A percentile compares a stretch with the other conserved stretches of the same genome.
These are phyloP conservation scores for Agriopis leucophaearia DNA, from an alignment of 2,888 invertebrate genomes.

Conservation along the genomic window DNA sequence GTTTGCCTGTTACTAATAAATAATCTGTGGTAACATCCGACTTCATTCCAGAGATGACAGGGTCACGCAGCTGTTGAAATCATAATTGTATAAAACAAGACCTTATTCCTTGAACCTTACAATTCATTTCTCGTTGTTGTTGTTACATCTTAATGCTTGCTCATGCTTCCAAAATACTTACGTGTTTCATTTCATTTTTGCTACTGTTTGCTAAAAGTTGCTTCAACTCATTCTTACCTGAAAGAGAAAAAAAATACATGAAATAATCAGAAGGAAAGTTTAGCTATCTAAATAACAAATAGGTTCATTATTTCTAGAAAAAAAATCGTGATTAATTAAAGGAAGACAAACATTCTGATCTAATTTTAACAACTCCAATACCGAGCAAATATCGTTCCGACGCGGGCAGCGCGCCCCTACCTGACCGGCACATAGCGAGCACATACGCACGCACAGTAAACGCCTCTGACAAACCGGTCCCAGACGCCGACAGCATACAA, in stretches of 20 bases:
- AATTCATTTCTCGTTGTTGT: conserved; percentile 11
- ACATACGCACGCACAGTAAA: conserved; percentile 78
- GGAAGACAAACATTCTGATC: conserved; percentile 50
- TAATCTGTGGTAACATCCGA: conserved; percentile 20
- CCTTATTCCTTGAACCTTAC: conserved; percentile 9
- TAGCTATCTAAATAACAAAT: too few species aligned
- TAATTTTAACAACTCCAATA: conserved; percentile 46
- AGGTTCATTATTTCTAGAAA: too few species aligned
- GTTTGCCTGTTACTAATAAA: neutral
- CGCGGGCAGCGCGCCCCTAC: conserved; percentile 55
- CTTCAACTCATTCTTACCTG: conserved; percentile 65
- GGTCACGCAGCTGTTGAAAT: conserved; percentile 36
- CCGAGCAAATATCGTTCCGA: conserved; percentile 3
- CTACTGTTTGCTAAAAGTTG: neutral
- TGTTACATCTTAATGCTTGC: conserved; percentile 19
- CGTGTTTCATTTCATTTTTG: conserved; percentile 5
- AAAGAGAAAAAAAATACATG: conserved; percentile 61
- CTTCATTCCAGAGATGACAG: conserved; percentile 8
- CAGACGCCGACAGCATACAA: conserved; percentile 78
- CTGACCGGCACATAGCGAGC: conserved; percentile 74
- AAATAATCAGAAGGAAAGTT: neutral
- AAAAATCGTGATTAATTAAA: too few species aligned
- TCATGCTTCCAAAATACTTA: conserved; percentile 43
- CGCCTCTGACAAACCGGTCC: conserved; percentile 84
- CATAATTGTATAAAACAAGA: conserved; percentile 3